phyloP scores from a whole-genome alignment of 1,140 invertebrate species.

The Potamilus streckersoni region DNA sequence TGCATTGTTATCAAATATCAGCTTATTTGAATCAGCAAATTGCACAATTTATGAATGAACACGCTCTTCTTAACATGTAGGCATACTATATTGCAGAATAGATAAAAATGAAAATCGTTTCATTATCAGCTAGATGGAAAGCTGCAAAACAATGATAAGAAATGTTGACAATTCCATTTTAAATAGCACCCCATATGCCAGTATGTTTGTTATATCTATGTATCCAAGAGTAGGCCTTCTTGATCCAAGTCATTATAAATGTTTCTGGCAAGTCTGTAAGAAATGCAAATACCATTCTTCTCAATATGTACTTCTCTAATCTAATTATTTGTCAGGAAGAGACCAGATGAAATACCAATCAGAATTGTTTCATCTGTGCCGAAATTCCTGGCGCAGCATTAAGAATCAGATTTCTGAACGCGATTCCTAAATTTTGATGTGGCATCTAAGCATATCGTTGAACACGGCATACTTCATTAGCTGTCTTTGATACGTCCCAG shows the following conservation, averaged over 20 bases:
- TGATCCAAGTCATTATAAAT: constrained; percentile 31
- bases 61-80: too few species aligned
- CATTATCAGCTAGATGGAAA: too few species aligned
- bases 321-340: constrained; percentile 28
- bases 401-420: constrained; percentile 26
- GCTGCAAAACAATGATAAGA: too few species aligned
- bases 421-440: constrained; percentile 32
- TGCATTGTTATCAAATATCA: too few species aligned
- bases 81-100: too few species aligned
- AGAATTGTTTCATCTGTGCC: constrained; percentile 1
- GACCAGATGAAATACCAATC: constrained; percentile 27
- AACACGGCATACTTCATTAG: constrained; percentile 27
- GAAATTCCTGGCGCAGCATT: constrained; percentile 27
- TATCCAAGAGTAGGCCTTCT: neutral
- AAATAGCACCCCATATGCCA: too few species aligned
- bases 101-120: too few species aligned
- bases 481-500: constrained; percentile 13
- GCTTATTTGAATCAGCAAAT: too few species aligned
- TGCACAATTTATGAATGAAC: too few species aligned
- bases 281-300: constrained; percentile 12
- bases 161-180: too few species aligned
- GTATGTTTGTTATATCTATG: too few species aligned
- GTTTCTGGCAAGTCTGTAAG: constrained; percentile 7
- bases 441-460: constrained; percentile 24
- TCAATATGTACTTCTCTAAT: constrained; percentile 27